These are phyloP conservation scores for Enteromius mattozi DNA, from an alignment of 2,797 vertebrate species.

Conservation along the genomic window DNA sequence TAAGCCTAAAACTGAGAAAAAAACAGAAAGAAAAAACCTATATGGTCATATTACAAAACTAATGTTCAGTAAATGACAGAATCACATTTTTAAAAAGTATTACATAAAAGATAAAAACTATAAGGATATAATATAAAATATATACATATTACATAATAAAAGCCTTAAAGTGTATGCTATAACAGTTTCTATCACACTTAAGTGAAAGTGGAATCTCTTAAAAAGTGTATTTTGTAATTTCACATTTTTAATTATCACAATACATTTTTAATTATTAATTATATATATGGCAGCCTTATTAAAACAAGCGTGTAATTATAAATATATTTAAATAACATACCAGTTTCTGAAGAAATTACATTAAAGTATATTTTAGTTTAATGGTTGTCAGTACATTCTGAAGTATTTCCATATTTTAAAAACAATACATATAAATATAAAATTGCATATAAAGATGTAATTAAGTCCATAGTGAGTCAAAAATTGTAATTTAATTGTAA, in stretches of 20 bases:
- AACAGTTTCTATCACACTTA: background rate
- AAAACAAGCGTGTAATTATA: background rate
- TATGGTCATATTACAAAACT: background rate
- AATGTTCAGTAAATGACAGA: background rate
- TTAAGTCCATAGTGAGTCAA: background rate
- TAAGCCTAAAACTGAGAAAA: background rate
- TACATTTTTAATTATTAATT: background rate
- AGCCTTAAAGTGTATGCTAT: background rate
- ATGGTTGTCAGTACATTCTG: background rate
- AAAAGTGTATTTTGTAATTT: background rate
- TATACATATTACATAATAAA: background rate
- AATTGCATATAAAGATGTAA: background rate
- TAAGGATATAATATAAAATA: background rate
- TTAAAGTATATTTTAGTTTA: background rate
- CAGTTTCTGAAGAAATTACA: background rate
- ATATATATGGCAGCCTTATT: background rate
- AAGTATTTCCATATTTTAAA: background rate
- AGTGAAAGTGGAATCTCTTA: background rate
- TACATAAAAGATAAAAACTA: background rate
- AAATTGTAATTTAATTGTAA: background rate
- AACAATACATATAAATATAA: background rate
- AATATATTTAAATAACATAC: background rate
- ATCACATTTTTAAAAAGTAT: background rate
- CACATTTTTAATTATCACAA: background rate
- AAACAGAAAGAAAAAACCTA: background rate